Conservation (phyloP, 23 tunicate genomes). For the Clavelina lepadiformis region DNA sequence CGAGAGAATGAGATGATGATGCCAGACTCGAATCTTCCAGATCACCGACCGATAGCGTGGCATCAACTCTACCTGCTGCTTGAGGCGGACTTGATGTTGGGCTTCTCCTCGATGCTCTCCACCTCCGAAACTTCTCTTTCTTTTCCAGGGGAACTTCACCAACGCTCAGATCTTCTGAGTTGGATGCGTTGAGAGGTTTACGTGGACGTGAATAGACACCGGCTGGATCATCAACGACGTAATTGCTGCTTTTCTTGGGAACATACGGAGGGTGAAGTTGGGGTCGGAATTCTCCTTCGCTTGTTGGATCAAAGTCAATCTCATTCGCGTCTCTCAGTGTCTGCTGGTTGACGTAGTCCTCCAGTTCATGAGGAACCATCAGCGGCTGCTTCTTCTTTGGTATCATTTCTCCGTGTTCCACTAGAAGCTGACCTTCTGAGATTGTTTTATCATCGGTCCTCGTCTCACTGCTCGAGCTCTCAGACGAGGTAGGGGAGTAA, state of each 20-base stretch:
- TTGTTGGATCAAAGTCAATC: conserved; percentile 34
- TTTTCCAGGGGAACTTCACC: conserved; percentile 23
- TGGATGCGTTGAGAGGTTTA: conserved; percentile 11
- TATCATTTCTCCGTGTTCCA: conserved; percentile 85
- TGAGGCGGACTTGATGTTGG: conserved; percentile 4
- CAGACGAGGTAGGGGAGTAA: conserved; percentile 13
- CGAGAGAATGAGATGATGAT: not conserved
- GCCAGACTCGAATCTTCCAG: not conserved
- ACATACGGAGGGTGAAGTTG: conserved; percentile 19
- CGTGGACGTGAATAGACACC: conserved; percentile 71
- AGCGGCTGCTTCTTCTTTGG: conserved; percentile 30
- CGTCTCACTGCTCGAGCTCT: not conserved
- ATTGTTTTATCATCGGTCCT: conserved; percentile 48
- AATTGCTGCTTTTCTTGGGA: conserved; percentile 1
- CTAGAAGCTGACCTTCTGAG: conserved; percentile 83
- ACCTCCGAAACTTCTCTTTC: conserved; percentile 4
- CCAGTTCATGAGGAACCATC: conserved; percentile 11
- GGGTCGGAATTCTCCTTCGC: conserved; percentile 79
- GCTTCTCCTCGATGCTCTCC: conserved; percentile 10
- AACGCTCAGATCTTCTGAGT: conserved; percentile 20
- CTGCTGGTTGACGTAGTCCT: conserved; percentile 16
- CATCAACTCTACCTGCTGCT: not conserved
- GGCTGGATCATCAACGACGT: conserved; percentile 29
- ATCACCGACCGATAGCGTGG: conserved; percentile 1
- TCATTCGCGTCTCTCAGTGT: conserved; percentile 31